These are phyloP conservation scores for Elephas maximus DNA, from an alignment of 2,113 vertebrate genomes.

Conservation along the genomic window DNA sequence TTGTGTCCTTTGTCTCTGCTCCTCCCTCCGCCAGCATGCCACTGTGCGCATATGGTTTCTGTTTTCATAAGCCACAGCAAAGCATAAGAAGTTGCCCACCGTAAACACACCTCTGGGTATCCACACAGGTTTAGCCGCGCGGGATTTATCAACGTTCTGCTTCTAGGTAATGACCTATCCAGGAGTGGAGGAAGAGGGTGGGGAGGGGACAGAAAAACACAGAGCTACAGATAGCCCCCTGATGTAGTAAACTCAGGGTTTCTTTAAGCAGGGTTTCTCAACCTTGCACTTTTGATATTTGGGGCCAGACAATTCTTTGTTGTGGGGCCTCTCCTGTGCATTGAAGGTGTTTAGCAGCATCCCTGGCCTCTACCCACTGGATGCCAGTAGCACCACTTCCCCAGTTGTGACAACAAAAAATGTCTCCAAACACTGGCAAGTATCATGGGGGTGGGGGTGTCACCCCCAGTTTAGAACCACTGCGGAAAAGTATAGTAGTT, in stretches of 20 bases:
- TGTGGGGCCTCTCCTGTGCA: neutral
- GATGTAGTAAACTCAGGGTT: neutral
- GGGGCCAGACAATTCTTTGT: neutral
- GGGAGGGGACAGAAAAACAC: neutral
- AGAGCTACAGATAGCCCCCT: neutral
- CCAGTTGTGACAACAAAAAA: neutral
- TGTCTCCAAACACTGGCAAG: neutral
- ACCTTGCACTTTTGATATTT: neutral
- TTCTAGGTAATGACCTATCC: neutral
- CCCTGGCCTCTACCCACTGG: neutral
- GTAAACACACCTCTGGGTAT: neutral
- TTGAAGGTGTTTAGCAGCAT: neutral
- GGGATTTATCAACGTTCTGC: neutral
- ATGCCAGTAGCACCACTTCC: neutral
- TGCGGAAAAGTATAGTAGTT: neutral
- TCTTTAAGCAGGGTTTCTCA: neutral
- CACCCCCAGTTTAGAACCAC: neutral
- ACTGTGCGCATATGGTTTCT: neutral
- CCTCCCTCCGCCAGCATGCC: neutral
- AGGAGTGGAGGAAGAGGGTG: neutral
- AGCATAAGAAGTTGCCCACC: neutral
- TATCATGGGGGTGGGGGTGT: rapidly evolving
- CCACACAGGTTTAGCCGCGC: neutral
- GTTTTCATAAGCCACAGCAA: slow-evolving; percentile 29
- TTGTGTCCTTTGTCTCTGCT: neutral